Percentiles rank a stretch among this genome's conserved stretches.
These are phyloP conservation scores for Drosophila ohnishii DNA, from an alignment of 1,140 invertebrate species.

Conservation along the genomic window DNA sequence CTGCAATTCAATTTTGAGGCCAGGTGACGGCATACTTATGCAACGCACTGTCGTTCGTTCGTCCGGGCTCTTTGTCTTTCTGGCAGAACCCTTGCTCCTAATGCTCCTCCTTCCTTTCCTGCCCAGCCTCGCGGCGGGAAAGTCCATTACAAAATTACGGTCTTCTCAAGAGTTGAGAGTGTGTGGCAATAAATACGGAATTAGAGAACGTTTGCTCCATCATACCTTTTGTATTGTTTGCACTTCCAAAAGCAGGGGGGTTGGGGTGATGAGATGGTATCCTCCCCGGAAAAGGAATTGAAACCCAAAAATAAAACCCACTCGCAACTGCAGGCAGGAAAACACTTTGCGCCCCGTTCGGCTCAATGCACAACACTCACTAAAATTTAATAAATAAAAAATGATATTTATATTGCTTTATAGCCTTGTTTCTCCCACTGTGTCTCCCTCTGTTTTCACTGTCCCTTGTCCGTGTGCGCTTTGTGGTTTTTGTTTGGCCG, in stretches of 20 bases:
- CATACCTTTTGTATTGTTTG: conserved; percentile 43
- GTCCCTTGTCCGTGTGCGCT: conserved; percentile 48
- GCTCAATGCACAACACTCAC: conserved; percentile 76
- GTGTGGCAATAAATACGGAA: conserved; percentile 53
- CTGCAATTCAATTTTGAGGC: conserved; percentile 64
- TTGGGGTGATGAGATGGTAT: not conserved
- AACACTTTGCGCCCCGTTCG: conserved; percentile 66
- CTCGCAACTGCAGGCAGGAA: conserved; percentile 36
- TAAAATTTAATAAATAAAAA: conserved; percentile 81
- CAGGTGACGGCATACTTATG: conserved; percentile 64
- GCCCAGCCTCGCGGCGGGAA: conserved; percentile 60
- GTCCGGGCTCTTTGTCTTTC: conserved; percentile 36
- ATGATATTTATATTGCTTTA: conserved; percentile 79
- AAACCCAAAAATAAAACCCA: conserved; percentile 21
- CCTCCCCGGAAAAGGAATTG: conserved; percentile 28
- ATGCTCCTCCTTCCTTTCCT: not conserved
- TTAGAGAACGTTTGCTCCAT: conserved; percentile 52
- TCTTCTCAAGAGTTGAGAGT: conserved; percentile 26
- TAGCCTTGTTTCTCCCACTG: conserved; percentile 53
- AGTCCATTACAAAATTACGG: conserved; percentile 69
- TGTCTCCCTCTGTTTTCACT: conserved; percentile 8
- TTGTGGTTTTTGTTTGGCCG: conserved; percentile 71
- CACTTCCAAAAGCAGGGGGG: conserved; percentile 11
- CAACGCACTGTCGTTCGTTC: conserved; percentile 56
- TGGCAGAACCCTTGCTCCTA: conserved; percentile 1